phyloP scores from a whole-genome alignment of 2,888 invertebrate genomes.

The Drosophila tripunctata region DNA sequence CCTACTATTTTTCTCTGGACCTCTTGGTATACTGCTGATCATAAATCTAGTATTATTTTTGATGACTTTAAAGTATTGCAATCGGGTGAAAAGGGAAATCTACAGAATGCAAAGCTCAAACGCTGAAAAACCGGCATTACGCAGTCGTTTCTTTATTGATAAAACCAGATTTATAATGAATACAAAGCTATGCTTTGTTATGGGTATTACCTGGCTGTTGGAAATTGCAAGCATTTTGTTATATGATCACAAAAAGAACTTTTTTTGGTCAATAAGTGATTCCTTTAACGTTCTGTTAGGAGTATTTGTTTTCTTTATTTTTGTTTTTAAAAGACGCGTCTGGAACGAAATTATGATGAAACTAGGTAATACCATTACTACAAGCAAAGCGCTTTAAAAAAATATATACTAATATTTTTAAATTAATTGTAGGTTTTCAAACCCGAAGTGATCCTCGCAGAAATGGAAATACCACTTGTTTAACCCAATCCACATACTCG shows the following conservation, averaged over 20 bases:
- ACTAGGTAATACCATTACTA: constrained; percentile 85
- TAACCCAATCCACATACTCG: constrained; percentile 68
- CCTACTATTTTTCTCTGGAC: constrained; percentile 87
- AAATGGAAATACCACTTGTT: constrained; percentile 50
- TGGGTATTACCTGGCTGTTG: constrained; percentile 91
- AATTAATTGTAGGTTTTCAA: constrained; percentile 30
- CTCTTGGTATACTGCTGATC: constrained; percentile 87
- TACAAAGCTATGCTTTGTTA: constrained; percentile 90
- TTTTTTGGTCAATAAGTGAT: constrained; percentile 86
- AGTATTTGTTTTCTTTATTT: constrained; percentile 89
- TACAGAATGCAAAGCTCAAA: constrained; percentile 88
- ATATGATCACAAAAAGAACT: constrained; percentile 85
- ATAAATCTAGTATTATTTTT: constrained; percentile 89
- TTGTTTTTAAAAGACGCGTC: constrained; percentile 89
- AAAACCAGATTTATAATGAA: constrained; percentile 90
- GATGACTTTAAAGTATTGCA: constrained; percentile 89
- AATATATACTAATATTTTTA: too few species aligned
- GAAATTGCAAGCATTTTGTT: constrained; percentile 87
- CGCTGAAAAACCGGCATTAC: constrained; percentile 86
- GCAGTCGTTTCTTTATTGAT: constrained; percentile 87
- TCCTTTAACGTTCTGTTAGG: constrained; percentile 89
- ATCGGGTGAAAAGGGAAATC: constrained; percentile 90
- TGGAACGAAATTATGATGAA: constrained; percentile 86
- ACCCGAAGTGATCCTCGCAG: constrained; percentile 7
- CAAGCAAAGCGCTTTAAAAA: too few species aligned